Conservation (phyloP, 2,888 invertebrate species). For the Cryptus armator region DNA sequence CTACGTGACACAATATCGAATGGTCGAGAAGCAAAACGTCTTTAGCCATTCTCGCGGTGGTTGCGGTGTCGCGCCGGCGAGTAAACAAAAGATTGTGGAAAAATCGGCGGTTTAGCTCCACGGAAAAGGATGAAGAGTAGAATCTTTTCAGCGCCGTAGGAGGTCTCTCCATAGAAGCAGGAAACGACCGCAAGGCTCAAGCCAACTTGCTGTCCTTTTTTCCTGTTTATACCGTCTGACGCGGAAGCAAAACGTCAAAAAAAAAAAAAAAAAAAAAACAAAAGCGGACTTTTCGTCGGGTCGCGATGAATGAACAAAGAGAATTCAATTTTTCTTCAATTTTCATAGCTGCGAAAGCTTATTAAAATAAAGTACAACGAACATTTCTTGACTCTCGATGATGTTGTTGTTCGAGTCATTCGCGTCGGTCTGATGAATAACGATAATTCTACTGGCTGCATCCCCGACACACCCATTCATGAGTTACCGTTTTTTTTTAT, state of each 20-base stretch:
- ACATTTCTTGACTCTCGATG: too few species aligned
- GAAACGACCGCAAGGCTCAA: slow-evolving; percentile 39
- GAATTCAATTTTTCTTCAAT: slow-evolving; percentile 23
- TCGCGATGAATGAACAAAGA: background rate
- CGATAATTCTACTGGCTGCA: too few species aligned
- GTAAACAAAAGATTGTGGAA: slow-evolving; percentile 46
- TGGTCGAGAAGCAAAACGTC: slow-evolving; percentile 26
- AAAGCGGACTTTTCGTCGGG: background rate
- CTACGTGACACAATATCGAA: slow-evolving; percentile 37
- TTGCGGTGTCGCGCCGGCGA: slow-evolving; percentile 33
- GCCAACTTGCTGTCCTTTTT: slow-evolving; percentile 44
- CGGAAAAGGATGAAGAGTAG: slow-evolving; percentile 33
- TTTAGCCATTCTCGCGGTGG: slow-evolving; percentile 5
- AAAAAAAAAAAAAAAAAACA: slow-evolving; percentile 16
- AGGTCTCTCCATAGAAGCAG: slow-evolving; percentile 37
- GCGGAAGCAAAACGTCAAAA: slow-evolving; percentile 22
- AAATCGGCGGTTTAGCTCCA: background rate
- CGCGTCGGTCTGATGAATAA: too few species aligned
- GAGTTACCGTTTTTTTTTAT: background rate
- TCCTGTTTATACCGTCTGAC: slow-evolving; percentile 48
- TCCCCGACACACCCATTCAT: too few species aligned
- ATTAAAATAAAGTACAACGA: background rate
- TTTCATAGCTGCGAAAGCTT: background rate
- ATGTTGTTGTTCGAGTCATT: too few species aligned
- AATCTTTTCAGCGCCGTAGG: slow-evolving; percentile 18